Percentiles rank a stretch among this genome's conserved stretches.
These are phyloP conservation scores for Ditylenchus weischeri DNA, from an alignment of 2,888 invertebrate genomes.

Conservation along the genomic window DNA sequence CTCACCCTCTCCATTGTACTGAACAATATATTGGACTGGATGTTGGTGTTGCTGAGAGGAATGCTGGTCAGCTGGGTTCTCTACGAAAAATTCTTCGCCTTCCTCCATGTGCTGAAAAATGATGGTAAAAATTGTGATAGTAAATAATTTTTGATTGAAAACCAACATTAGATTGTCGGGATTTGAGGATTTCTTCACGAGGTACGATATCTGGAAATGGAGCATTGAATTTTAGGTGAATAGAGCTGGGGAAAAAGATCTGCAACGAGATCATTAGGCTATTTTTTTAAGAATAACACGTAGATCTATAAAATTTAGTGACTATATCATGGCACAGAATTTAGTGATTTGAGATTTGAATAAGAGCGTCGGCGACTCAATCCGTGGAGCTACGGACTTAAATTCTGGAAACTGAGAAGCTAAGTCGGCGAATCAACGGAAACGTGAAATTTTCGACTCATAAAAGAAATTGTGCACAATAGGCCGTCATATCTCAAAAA, in stretches of 20 bases:
- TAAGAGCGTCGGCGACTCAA: too few species aligned
- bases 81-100: constrained; percentile 5
- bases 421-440: too few species aligned
- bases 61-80: neutral
- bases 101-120: neutral
- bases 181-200: constrained; percentile 12
- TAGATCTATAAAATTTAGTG: neutral
- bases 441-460: too few species aligned
- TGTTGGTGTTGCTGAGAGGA: constrained; percentile 12
- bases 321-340: too few species aligned
- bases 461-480: too few species aligned
- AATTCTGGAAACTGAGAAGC: too few species aligned
- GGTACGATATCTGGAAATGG: constrained; percentile 6
- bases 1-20: neutral
- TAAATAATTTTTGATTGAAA: neutral
- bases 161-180: constrained; percentile 6
- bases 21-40: constrained; percentile 4
- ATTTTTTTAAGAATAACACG: neutral
- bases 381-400: too few species aligned
- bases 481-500: too few species aligned
- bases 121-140: neutral
- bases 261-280: too few species aligned
- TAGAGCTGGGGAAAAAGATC: too few species aligned
- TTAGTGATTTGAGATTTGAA: too few species aligned
- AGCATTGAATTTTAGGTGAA: too few species aligned